phyloP scores from a whole-genome alignment of 2,888 invertebrate genomes.

The Conistra vaccinii region DNA sequence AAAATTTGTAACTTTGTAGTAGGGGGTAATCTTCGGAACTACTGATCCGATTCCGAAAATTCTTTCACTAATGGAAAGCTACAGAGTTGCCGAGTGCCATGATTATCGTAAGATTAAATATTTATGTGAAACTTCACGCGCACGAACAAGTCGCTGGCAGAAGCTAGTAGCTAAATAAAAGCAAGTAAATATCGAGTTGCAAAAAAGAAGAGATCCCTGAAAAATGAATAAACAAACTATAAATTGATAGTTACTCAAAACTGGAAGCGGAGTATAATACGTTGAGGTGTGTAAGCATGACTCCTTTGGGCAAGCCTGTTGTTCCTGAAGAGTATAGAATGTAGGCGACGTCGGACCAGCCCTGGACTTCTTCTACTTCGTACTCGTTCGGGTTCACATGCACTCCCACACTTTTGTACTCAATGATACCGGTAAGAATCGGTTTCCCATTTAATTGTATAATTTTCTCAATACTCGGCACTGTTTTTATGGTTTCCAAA shows the following conservation, averaged over 20 bases:
- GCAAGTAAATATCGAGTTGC: neutral
- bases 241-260: conserved; percentile 79
- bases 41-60: neutral
- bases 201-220: neutral
- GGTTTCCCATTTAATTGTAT: conserved; percentile 91
- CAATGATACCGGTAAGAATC: conserved; percentile 60
- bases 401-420: conserved; percentile 63
- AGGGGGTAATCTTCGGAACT: neutral
- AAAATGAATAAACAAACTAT: conserved; percentile 1
- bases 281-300: conserved; percentile 92
- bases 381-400: conserved; percentile 64
- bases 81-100: neutral
- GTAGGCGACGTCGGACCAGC: conserved; percentile 74
- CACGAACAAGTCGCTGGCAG: too few relatives aligned
- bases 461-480: conserved; percentile 87
- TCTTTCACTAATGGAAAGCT: neutral
- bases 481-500: conserved; percentile 69
- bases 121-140: too few relatives aligned
- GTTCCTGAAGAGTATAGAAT: conserved; percentile 93
- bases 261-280: conserved; percentile 87
- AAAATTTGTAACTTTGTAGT: neutral
- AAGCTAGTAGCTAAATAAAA: neutral
- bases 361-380: conserved; percentile 70
- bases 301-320: conserved; percentile 95
- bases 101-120: too few relatives aligned